Base-by-base conservation (phyloP, 2,797 vertebrate species). In the Neosalanx taihuensis region DNA sequence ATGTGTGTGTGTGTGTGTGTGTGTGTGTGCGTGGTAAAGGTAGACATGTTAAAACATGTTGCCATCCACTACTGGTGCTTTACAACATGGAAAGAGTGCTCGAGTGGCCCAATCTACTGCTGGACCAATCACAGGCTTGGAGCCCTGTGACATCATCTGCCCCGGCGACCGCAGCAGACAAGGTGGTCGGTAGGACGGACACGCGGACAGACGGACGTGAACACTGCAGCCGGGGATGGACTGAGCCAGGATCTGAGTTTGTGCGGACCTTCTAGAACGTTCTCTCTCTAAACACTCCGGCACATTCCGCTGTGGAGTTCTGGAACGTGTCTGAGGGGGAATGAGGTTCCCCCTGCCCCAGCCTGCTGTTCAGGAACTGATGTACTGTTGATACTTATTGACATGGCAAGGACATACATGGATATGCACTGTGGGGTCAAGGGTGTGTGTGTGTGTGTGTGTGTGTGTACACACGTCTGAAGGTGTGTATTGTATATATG, bases 311-410 rank as follows among this genome's bases (percentile, higher is more conserved):
- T 17, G 51, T 41, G 9, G 37, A 41, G 37, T 41, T 41, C 37
- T 41, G 51, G 51, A 17, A 5, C 13, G 51, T 53, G 51, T 53
- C 51, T 7, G 17, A 17, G 51, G 13, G 49, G 49, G 51, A 46
- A 59, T 56, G 30, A 41, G 29, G 69, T 60, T 58, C 49, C 57
- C 67, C 65, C 61, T 66, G 67, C 72, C 70, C 66, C 60, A 70
- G 56, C 66, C 73, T 74, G 69, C 73, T 76, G 76, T 78, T 66
- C 53, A 71, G 64, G 49, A 5, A 69, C 37, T 69, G 64, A 26
- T 71, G 68, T 64, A 73, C 72, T 76, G 72, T 66, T 73, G 71
- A 76, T 61, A 69, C 53, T 69, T 69, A 29, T 67, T 6, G 53
- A 30, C 9, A 67, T 51, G 46, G 41, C 26, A 26, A 63, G 61